Evolutionary conservation across 2,888 invertebrate species (phyloP).

Genomic region (Heliconius aoede): DNA sequence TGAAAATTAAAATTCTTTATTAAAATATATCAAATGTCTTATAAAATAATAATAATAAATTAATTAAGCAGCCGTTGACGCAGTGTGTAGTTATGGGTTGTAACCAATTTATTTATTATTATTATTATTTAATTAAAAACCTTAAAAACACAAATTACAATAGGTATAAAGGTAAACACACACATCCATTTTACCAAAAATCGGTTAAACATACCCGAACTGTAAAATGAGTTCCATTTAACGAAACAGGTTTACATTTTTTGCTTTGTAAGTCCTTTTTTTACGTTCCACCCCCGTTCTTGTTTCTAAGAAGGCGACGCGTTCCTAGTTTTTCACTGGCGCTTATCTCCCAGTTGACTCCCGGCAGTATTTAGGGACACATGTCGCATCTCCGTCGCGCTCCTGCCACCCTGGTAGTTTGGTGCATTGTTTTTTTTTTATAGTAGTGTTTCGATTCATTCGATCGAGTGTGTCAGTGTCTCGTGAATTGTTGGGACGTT

Average conservation of each 20-base stretch:
- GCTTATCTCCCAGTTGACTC: slow-evolving; percentile 54
- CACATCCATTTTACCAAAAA: neutral
- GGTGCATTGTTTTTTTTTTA: slow-evolving; percentile 29
- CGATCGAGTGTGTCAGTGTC: slow-evolving; percentile 30
- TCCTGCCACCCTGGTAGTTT: slow-evolving; percentile 53
- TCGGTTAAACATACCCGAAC: neutral
- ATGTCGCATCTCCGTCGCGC: slow-evolving; percentile 44
- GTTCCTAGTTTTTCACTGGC: slow-evolving; percentile 46
- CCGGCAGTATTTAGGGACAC: slow-evolving; percentile 53
- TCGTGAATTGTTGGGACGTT: slow-evolving; percentile 25
- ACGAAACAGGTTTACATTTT: neutral
- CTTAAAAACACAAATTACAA: neutral
- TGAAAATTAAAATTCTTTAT: too few relatives aligned
- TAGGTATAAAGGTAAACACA: neutral
- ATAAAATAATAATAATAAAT: too few relatives aligned
- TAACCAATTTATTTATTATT: too few relatives aligned
- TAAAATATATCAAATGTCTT: too few relatives aligned
- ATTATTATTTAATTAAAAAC: neutral
- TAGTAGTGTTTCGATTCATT: slow-evolving; percentile 29
- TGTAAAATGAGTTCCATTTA: neutral
- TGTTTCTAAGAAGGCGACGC: slow-evolving; percentile 49
- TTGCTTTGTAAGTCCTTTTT: slow-evolving; percentile 22
- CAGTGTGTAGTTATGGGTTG: too few relatives aligned
- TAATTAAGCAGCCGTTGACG: too few relatives aligned
- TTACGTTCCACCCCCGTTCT: slow-evolving; percentile 39